A percentile compares a stretch with the other conserved stretches of the same genome.
Conservation (phyloP, 2,797 vertebrate genomes). For the Arctocebus calabarensis region DNA sequence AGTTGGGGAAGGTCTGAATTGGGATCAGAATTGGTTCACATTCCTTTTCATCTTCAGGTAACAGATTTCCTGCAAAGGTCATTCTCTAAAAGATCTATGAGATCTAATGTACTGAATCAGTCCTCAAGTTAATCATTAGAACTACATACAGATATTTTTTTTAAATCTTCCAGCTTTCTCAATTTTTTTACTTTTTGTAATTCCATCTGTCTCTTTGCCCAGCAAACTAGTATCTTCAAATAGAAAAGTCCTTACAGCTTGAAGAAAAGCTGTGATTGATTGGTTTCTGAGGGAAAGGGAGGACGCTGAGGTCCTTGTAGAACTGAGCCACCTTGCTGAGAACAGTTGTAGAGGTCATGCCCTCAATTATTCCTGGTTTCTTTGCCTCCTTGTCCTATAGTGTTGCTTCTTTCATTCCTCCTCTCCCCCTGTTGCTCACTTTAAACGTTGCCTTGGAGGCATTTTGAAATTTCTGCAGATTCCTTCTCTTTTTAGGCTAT, state of each 20-base stretch:
- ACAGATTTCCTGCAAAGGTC: constrained; percentile 48
- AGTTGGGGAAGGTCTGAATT: constrained; percentile 31
- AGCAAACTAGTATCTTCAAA: constrained; percentile 36
- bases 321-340: constrained; percentile 51
- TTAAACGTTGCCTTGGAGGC: constrained; percentile 34
- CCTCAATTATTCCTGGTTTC: constrained; percentile 43
- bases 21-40: constrained; percentile 44
- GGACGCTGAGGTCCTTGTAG: neutral
- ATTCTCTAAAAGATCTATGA: constrained; percentile 52
- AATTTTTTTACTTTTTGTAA: constrained; percentile 48
- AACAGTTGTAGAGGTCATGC: neutral
- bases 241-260: neutral
- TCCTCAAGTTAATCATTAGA: constrained; percentile 56
- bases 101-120: constrained; percentile 13
- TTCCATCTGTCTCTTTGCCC: constrained; percentile 28
- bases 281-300: neutral
- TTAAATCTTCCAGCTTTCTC: neutral
- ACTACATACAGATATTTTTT: constrained; percentile 21
- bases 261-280: constrained; percentile 48
- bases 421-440: neutral
- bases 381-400: neutral
- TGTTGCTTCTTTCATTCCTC: constrained; percentile 30
- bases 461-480: constrained; percentile 62
- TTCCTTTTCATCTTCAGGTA: constrained; percentile 64
- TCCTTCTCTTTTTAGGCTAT: constrained; percentile 74